Base-by-base conservation (phyloP, 2,888 invertebrate species). In the Calliopum simillimum region DNA sequence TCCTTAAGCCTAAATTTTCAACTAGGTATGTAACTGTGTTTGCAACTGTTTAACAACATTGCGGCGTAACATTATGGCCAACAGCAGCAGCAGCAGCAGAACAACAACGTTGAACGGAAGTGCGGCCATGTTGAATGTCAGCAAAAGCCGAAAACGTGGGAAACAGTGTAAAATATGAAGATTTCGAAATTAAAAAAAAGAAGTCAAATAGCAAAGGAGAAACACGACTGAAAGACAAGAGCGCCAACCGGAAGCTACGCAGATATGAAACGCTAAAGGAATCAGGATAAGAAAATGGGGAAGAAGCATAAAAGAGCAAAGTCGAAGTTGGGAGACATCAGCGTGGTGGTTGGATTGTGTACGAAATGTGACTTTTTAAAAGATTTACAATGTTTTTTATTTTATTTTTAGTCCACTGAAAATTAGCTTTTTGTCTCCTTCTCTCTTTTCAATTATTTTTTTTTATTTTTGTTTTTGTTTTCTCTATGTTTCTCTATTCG, bases 241-340 rank as follows among this genome's bases (percentile, higher is more conserved):
- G 53, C 53, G 53, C 53, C 53, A 53, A 53, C 53, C 53, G 53
- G 53, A 53, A 53, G 19, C 23, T 21, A 53, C 23, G 53, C 53
- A 19, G 53, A 53, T 53, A 53, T 21, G 14, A 8, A 33, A 33
- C 8, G 8, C 33, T 33, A 8, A 33, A 33, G 23, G 53, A 53
- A 21, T 53, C 53, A 53, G 53, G 33, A 33, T 33, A 33, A 33
- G 25, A 33, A n/a, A n/a, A 33, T 33, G 33, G n/a, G n/a, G n/a
- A n/a, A n/a, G n/a, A n/a, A 33, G 33, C 1, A 33, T 6, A 33
- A 33, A 33, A 33, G 5, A 33, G 33, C 5, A 33, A 33, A 33
- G 33, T 33, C 33, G 8, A 33, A 33, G 33, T 8, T 8, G 33
- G 5, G 33, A n/a, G n/a, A n/a, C n/a, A n/a, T 16, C 49, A 49